Evolutionary conservation across 2,888 invertebrate species (phyloP), one percentile per base, ranked within the genome.

Genomic region (Cheiracanthium punctorium): DNA sequence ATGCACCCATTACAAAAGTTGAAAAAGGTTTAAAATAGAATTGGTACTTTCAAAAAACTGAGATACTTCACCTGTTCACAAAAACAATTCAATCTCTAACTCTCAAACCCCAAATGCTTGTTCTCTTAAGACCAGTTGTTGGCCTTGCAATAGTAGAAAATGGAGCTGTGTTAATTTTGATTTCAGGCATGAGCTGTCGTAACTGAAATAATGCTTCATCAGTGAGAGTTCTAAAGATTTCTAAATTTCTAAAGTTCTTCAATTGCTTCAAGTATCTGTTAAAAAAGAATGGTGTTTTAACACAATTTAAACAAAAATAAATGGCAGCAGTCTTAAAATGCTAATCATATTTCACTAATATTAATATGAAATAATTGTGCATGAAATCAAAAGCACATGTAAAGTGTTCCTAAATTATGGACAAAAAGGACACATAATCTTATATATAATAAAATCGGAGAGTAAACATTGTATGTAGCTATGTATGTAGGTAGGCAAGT

Each of bases 61-160:
- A 37, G 10, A 37, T 37, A 37, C 37, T 37, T 37, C 37, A 37
- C 37, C 37, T 37, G 10, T 37, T 37, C 37, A 7, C 37, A 7
- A 20, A 37, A 28, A 70, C 20, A 72, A 20, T 28, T 93, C 93
- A 96, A 93, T 96, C 96, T 91, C 96, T 93, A 5, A 96, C 96
- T 77, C 96, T 92, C 32, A 96, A 93, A 0, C 96, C 96, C 98
- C 98, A 98, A 91, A 98, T 95, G 30, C 96, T 96, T 0, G 97
- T 97, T 89, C 97, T 93, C 88, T 95, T 93, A 0, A 95, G 93
- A 0, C 97, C 97, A 0, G 97, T 96, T 0, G 98, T 97, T 0
- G 98, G 98, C 20, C 92, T 90, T 0, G 97, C 97, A 17, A 98
- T 95, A 0, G 96, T 96, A 90, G 97, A 97, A 91, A 95, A 95